Conservation (phyloP, 1,140 invertebrate genomes). For the Camponotus vicinus region DNA sequence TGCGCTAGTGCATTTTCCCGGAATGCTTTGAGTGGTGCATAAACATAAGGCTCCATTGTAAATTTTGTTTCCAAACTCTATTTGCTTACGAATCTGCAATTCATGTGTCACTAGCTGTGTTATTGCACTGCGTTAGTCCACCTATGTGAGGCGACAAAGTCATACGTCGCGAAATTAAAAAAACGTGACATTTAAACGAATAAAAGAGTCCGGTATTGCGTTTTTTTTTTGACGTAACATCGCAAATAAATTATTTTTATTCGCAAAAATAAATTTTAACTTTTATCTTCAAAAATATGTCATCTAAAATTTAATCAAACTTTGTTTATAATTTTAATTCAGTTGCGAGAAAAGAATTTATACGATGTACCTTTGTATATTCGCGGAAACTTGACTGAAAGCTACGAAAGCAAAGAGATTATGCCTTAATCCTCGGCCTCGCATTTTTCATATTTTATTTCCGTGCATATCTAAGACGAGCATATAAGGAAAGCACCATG, state of each 20-base stretch:
- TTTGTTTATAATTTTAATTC: not conserved
- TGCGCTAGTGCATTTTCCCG: slow-evolving; percentile 22
- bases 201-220: not conserved
- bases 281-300: not conserved
- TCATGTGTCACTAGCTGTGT: slow-evolving; percentile 39
- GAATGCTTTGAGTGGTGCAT: slow-evolving; percentile 24
- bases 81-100: slow-evolving; percentile 45
- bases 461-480: too few relatives aligned
- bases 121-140: slow-evolving; percentile 5
- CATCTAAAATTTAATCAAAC: not conserved
- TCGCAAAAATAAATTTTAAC: too few relatives aligned
- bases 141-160: slow-evolving; percentile 1
- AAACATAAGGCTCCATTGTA: slow-evolving; percentile 45
- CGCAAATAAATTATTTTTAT: not conserved
- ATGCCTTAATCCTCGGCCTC: not conserved
- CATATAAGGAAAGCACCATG: not conserved
- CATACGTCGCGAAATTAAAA: slow-evolving; percentile 30
- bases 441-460: not conserved
- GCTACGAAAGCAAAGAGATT: not conserved
- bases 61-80: slow-evolving; percentile 21
- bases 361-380: not conserved
- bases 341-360: not conserved
- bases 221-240: not conserved
- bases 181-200: not conserved
- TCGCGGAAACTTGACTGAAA: not conserved